These are phyloP conservation scores for Formicarius rufipectus DNA, from an alignment of 2,113 vertebrate species.

Conservation along the genomic window DNA sequence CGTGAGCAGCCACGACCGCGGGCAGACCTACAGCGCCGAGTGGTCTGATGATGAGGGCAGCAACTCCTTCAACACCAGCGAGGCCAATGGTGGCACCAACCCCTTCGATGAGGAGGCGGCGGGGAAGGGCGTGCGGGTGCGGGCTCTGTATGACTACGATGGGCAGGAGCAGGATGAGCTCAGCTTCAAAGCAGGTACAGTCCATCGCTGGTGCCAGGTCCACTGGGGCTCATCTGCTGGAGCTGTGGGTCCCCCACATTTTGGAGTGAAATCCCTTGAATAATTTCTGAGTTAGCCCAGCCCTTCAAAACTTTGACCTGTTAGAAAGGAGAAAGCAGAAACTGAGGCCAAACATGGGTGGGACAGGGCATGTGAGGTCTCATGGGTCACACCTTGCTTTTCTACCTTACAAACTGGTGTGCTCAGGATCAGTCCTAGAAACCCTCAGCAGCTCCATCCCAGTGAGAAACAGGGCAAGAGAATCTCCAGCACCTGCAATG, in stretches of 20 bases:
- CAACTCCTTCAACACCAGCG: constrained; percentile 82
- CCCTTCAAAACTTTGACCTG: background rate
- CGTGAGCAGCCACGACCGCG: constrained; percentile 94
- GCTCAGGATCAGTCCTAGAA: background rate
- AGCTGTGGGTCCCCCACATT: background rate
- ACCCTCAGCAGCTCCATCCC: background rate
- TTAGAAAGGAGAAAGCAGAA: background rate
- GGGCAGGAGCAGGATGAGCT: constrained; percentile 98
- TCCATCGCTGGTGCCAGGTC: fast-evolving
- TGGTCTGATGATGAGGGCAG: constrained; percentile 96
- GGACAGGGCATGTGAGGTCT: fast-evolving
- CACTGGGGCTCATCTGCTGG: fast-evolving
- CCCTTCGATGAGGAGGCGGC: constrained; percentile 88
- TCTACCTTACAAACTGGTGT: background rate
- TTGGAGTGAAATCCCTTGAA: background rate
- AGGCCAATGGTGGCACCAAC: constrained; percentile 90
- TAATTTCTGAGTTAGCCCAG: background rate
- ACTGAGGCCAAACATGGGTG: fast-evolving
- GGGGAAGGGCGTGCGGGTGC: constrained; percentile 83
- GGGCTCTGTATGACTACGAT: constrained; percentile 95
- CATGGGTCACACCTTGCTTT: background rate
- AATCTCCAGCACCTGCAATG: background rate
- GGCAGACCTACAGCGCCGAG: constrained; percentile 89
- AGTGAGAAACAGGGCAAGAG: background rate
- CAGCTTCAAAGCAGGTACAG: constrained; percentile 92